Base-by-base conservation (phyloP, 2,888 invertebrate genomes). In the Pollenia angustigena region DNA sequence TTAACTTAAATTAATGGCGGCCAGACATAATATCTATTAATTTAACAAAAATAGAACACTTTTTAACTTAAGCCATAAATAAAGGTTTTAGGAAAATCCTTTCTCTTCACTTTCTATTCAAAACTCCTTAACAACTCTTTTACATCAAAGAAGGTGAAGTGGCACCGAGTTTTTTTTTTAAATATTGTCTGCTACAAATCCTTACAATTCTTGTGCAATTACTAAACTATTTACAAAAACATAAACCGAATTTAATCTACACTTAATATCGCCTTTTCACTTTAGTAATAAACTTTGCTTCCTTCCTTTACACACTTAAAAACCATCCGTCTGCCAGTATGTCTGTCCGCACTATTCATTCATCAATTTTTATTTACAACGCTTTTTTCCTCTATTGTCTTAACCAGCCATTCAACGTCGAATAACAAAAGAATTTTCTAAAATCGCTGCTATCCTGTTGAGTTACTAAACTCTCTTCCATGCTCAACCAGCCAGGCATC, bases 361-460 rank as follows among this genome's bases (percentile, higher is more conserved):
- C 87, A 79, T 84, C 84, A 84, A 87, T 81, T 87, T 76, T 66
- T 56, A 60, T 60, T 68, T 64, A 71, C 62, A 72, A 60, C 12
- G 50, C 52, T 86, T 87, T 76, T 56, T 44, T 71, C 44, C 56
- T 62, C 56, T 12, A 64, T 80, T 81, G 69, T 62, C 52, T 75
- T 64, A 32, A 32, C 2, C 16, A 62, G 56, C 78, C 71, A 78
- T 85, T 82, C 44, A 69, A 54, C 11, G 44, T 9, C n/a, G 11
- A 44, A 62, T 16, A 84, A 78, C 56, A 84, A 84, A 84, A 81
- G 81, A 75, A 56, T 56, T 64, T 68, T 72, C 52, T 50, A 50
- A 80, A 80, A 80, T 80, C 42, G 46, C 58, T 56, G 56, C 16
- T 69, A 66, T 79, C 58, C 79, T 75, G 46, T 66, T 78, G 54